Conservation (phyloP, 2,113 vertebrate species). For the Mus musculus region DNA sequence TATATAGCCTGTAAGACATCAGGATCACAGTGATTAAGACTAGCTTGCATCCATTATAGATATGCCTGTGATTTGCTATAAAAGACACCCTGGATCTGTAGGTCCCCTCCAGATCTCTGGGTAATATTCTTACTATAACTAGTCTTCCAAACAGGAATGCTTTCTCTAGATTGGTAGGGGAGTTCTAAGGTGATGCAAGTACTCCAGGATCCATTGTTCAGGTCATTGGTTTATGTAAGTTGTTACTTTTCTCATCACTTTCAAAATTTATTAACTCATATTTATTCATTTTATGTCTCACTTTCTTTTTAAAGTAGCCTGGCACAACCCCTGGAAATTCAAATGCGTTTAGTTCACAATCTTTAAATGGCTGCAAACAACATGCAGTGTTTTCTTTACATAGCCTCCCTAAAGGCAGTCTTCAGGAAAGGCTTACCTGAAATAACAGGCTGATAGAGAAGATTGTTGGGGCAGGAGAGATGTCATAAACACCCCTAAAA, state of each 20-base stretch:
- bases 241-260: neutral
- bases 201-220: neutral
- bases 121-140: slow-evolving; percentile 31
- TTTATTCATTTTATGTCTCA: no score
- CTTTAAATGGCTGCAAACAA: slow-evolving; percentile 34
- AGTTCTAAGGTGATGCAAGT: slow-evolving; percentile 28
- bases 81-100: neutral
- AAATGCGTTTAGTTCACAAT: slow-evolving; percentile 7
- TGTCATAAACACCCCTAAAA: neutral
- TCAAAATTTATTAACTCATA: no score
- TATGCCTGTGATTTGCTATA: neutral
- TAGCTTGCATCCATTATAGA: neutral
- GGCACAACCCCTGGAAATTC: slow-evolving; percentile 31
- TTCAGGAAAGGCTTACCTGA: slow-evolving; percentile 25
- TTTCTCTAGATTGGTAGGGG: neutral
- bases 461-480: neutral
- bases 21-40: neutral
- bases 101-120: neutral
- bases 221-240: slow-evolving; percentile 5
- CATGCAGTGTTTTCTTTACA: slow-evolving; percentile 28
- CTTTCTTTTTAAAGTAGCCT: neutral
- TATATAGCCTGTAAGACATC: neutral
- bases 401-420: neutral
- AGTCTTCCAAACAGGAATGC: neutral
- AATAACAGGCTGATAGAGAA: neutral